phyloP scores from a whole-genome alignment of 2,888 invertebrate species.

The Microctonus brassicae region DNA sequence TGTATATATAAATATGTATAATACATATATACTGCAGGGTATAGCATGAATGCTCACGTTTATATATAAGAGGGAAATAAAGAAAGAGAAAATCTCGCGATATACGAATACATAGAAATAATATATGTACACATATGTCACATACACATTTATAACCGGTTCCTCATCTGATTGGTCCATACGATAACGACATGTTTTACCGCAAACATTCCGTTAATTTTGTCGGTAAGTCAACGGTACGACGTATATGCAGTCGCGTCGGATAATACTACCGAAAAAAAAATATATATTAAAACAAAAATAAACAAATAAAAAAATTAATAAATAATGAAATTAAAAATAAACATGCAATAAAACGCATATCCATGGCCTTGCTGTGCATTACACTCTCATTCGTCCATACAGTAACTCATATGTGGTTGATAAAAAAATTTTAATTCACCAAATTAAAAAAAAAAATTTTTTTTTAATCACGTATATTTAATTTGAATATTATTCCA shows the following conservation, averaged over 20 bases:
- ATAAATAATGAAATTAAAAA: neutral
- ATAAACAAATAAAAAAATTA: neutral
- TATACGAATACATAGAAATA: neutral
- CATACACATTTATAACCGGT: constrained; percentile 31
- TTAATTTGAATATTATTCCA: neutral
- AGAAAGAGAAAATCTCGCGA: constrained; percentile 12
- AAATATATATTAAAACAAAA: neutral
- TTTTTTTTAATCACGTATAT: neutral
- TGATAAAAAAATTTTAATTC: neutral
- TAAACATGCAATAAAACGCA: neutral
- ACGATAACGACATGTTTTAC: constrained; percentile 42
- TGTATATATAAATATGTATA: neutral
- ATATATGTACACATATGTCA: neutral
- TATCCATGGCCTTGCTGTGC: neutral
- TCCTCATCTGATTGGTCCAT: constrained; percentile 35
- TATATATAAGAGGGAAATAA: constrained; percentile 6
- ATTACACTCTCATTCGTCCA: neutral
- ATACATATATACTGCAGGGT: constrained; percentile 5
- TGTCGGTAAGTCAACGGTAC: constrained; percentile 30
- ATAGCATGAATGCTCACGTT: constrained; percentile 16
- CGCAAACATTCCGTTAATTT: constrained; percentile 42
- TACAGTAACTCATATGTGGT: neutral
- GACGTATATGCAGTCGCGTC: constrained; percentile 13
- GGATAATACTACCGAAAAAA: constrained; percentile 9
- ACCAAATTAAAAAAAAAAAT: neutral